Evolutionary conservation across 2,113 vertebrate species (phyloP).

Genomic region (Trichomycterus rosablanca): DNA sequence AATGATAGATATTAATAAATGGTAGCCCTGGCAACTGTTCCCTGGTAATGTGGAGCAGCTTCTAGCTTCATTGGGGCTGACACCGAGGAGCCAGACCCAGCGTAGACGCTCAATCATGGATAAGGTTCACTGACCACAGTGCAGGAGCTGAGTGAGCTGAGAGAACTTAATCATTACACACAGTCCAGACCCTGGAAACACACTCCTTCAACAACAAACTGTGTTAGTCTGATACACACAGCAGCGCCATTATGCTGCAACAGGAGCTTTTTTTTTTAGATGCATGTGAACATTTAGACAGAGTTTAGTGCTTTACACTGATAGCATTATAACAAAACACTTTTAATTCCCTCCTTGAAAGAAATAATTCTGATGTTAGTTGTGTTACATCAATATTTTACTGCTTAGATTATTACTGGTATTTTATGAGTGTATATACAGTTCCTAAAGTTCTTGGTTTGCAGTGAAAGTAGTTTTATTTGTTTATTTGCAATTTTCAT

Average conservation of each 20-base stretch:
- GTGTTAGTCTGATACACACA: slow-evolving; percentile 4
- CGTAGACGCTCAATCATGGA: slow-evolving; percentile 40
- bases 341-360: too few species aligned
- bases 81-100: slow-evolving; percentile 33
- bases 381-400: too few species aligned
- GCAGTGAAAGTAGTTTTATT: too few species aligned
- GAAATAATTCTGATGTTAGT: too few species aligned
- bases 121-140: slow-evolving; percentile 14
- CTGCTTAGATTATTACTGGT: too few species aligned
- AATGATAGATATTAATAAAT: slow-evolving; percentile 70
- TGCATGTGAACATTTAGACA: background rate
- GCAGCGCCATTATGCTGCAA: background rate
- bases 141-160: background rate
- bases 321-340: too few species aligned
- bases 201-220: too few species aligned
- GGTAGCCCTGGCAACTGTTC: slow-evolving; percentile 72
- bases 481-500: too few species aligned
- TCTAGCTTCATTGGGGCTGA: slow-evolving; percentile 30
- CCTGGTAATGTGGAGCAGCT: slow-evolving; percentile 54
- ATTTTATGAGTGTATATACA: too few species aligned
- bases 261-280: background rate
- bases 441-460: too few species aligned
- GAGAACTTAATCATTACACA: background rate
- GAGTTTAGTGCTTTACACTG: too few species aligned
- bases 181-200: background rate